These are phyloP conservation scores for Drosophila putrida DNA, from an alignment of 2,888 invertebrate genomes.

Conservation along the genomic window DNA sequence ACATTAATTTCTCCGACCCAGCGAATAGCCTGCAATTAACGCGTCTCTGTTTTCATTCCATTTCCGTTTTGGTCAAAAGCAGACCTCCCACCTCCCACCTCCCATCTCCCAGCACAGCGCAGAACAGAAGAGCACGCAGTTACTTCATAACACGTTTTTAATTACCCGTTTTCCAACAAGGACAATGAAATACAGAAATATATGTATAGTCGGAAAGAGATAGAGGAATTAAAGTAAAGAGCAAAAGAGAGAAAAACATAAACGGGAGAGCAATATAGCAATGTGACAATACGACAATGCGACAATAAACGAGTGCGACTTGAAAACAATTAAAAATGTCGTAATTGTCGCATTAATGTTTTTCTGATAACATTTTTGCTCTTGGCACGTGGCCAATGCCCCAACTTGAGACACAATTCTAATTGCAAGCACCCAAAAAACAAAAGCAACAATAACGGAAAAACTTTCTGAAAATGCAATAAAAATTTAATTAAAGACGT, in stretches of 20 bases:
- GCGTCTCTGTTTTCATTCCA: constrained; percentile 31
- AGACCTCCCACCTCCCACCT: background rate
- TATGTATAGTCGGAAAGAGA: background rate
- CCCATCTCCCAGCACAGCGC: constrained; percentile 11
- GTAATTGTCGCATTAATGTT: constrained; percentile 81
- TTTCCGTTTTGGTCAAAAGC: constrained; percentile 7
- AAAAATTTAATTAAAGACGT: constrained; percentile 70
- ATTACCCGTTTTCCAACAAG: constrained; percentile 69
- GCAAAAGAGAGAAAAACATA: background rate
- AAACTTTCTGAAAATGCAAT: constrained; percentile 55
- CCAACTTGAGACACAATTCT: constrained; percentile 30
- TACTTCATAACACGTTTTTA: constrained; percentile 76
- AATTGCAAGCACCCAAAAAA: constrained; percentile 64
- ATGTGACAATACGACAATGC: constrained; percentile 50
- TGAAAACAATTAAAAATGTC: constrained; percentile 80
- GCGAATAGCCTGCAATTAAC: constrained; percentile 65
- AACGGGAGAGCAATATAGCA: constrained; percentile 44
- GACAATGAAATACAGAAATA: constrained; percentile 18
- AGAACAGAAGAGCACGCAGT: constrained; percentile 32
- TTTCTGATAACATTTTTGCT: constrained; percentile 78
- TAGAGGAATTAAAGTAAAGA: no score
- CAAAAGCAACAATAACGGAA: constrained; percentile 32
- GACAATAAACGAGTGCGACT: constrained; percentile 64
- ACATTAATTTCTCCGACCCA: constrained; percentile 63
- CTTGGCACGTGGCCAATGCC: constrained; percentile 52